Percentiles rank a stretch among this genome's conserved stretches.
phyloP scores from a whole-genome alignment of 1,140 invertebrate genomes.

The Listronotus bonariensis region DNA sequence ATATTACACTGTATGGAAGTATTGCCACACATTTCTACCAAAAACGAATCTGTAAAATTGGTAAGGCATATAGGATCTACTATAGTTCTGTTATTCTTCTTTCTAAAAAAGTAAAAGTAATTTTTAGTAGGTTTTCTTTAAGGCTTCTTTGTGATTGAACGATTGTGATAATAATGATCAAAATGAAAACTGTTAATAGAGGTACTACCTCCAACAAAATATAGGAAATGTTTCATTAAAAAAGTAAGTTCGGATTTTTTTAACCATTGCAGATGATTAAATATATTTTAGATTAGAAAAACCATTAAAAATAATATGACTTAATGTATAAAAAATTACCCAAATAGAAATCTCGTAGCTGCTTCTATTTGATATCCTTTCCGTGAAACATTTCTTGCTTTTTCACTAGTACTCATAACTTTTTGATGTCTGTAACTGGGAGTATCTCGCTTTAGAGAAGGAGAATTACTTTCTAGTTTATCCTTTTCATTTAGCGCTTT shows the following conservation, averaged over 20 bases:
- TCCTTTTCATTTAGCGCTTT: constrained; percentile 61
- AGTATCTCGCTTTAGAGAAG: constrained; percentile 60
- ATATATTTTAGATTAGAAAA: no score
- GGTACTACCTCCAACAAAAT: no score
- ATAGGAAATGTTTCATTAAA: no score
- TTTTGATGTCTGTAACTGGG: constrained; percentile 72
- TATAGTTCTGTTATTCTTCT: background rate
- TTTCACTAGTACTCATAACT: constrained; percentile 64
- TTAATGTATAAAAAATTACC: constrained; percentile 36
- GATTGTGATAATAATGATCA: no score
- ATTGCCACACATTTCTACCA: constrained; percentile 26
- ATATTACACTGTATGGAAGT: constrained; percentile 24
- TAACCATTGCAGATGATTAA: no score
- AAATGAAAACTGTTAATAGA: no score
- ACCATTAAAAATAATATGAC: background rate
- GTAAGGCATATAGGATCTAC: constrained; percentile 23
- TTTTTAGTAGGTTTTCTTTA: no score
- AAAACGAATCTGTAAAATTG: constrained; percentile 21
- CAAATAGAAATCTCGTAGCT: constrained; percentile 64
- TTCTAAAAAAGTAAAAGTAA: constrained; percentile 3
- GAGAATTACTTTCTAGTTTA: constrained; percentile 59
- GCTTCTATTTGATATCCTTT: constrained; percentile 68
- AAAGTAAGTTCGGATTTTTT: no score
- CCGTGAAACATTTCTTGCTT: constrained; percentile 64
- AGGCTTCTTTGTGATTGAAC: no score